phyloP scores from a whole-genome alignment of 2,888 invertebrate genomes.

The Drosophila prostipennis region DNA sequence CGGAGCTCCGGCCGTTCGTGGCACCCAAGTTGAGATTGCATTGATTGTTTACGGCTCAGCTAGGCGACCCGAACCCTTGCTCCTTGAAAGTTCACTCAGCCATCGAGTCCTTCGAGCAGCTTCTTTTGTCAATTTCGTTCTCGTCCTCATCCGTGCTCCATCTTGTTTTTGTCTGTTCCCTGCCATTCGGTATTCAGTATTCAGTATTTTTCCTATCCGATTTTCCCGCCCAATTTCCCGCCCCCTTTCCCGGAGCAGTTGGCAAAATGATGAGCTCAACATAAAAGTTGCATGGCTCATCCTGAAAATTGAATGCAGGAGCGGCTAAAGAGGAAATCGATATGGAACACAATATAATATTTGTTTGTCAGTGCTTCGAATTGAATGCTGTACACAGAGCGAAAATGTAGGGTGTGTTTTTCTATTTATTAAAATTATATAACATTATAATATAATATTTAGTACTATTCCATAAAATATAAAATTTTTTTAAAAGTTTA shows the following conservation, averaged over 20 bases:
- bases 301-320: conserved; percentile 44
- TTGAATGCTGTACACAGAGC: conserved; percentile 8
- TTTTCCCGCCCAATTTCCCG: neutral
- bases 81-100: conserved; percentile 22
- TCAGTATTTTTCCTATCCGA: conserved; percentile 3
- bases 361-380: conserved; percentile 26
- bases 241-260: conserved; percentile 6
- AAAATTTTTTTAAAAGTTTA: no score
- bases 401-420: neutral
- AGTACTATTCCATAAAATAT: no score
- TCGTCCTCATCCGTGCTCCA: neutral
- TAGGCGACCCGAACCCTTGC: conserved; percentile 9
- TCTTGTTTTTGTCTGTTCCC: conserved; percentile 4
- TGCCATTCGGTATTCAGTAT: neutral
- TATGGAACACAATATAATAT: conserved; percentile 53
- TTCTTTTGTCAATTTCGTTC: conserved; percentile 38
- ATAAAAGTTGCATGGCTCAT: conserved; percentile 52
- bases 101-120: conserved; percentile 36
- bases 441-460: no score
- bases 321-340: conserved; percentile 42
- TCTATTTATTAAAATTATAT: no score
- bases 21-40: conserved; percentile 19
- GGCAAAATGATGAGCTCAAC: conserved; percentile 56
- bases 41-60: conserved; percentile 41
- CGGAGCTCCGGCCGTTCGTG: conserved; percentile 3